Evolutionary conservation across 2,888 invertebrate genomes (phyloP).

Genomic region (Drosophila histrio): DNA sequence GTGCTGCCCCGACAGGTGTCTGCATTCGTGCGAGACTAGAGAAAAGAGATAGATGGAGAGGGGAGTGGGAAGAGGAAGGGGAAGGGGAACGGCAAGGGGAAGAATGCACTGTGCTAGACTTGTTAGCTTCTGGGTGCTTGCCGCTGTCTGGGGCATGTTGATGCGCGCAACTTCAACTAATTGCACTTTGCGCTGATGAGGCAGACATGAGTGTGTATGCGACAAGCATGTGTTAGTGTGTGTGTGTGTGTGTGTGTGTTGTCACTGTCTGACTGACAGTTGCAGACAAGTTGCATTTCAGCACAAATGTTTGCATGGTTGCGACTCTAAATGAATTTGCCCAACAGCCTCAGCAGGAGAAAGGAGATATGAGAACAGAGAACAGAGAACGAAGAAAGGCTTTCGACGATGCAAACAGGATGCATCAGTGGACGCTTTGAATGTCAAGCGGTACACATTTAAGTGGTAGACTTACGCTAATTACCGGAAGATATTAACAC

Average conservation of each 20-base stretch:
- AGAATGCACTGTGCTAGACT: conserved; percentile 53
- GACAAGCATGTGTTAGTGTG: neutral
- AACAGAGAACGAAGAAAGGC: conserved; percentile 18
- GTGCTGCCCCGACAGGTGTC: conserved; percentile 61
- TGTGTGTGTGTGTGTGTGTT: conserved; percentile 30
- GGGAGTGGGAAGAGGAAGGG: neutral
- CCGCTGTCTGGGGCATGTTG: conserved; percentile 65
- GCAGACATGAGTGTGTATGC: conserved; percentile 50
- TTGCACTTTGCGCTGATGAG: conserved; percentile 78
- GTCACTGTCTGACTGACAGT: conserved; percentile 71
- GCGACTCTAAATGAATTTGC: conserved; percentile 77
- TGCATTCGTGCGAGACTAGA: conserved; percentile 51
- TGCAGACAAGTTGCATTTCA: conserved; percentile 79
- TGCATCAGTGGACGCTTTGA: conserved; percentile 71
- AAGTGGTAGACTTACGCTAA: conserved; percentile 74
- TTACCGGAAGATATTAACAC: conserved; percentile 82
- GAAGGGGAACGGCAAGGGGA: neutral
- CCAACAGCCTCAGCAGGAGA: conserved; percentile 28
- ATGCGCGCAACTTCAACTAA: conserved; percentile 78
- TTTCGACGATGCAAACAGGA: conserved; percentile 47
- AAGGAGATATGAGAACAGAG: neutral
- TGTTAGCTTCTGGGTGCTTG: conserved; percentile 67
- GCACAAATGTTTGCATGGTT: conserved; percentile 78
- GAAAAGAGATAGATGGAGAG: neutral
- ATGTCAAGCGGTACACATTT: conserved; percentile 68